phyloP scores from a whole-genome alignment of 2,797 vertebrate genomes.

The Mastacembelus armatus region DNA sequence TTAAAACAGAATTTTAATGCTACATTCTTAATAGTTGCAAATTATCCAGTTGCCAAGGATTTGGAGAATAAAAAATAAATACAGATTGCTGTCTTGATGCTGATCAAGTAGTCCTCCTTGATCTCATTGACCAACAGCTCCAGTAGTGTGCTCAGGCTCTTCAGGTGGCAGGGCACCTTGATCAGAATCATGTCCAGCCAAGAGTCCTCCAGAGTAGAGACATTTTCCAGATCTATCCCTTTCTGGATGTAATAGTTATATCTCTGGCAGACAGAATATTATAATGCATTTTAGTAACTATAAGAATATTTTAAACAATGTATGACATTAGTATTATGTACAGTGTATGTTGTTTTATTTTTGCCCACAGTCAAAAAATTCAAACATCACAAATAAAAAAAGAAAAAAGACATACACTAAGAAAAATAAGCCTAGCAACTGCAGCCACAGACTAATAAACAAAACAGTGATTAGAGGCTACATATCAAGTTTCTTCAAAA shows the following conservation, averaged over 20 bases:
- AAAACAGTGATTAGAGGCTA: neutral
- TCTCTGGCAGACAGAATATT: constrained; percentile 73
- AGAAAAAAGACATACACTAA: neutral
- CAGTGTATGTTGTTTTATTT: no score
- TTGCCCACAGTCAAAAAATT: no score
- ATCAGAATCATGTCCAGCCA: constrained; percentile 84
- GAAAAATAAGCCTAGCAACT: constrained; percentile 17
- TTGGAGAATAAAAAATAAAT: constrained; percentile 7
- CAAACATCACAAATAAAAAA: no score
- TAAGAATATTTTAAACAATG: neutral
- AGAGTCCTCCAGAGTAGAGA: constrained; percentile 86
- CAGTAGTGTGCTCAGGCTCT: constrained; percentile 67
- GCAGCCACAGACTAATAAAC: constrained; percentile 22
- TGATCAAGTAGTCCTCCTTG: constrained; percentile 87
- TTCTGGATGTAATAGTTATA: constrained; percentile 87
- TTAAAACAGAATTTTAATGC: neutral
- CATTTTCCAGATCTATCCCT: constrained; percentile 84
- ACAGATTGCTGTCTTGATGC: constrained; percentile 83
- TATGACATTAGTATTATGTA: no score
- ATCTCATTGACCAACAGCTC: constrained; percentile 85
- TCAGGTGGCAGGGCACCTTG: constrained; percentile 83
- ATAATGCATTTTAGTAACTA: neutral
- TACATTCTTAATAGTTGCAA: neutral
- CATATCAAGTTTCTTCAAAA: constrained; percentile 15
- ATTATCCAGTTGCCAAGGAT: neutral